These are phyloP conservation scores for Sminthurinus signatus DNA, from an alignment of 1,140 invertebrate species.

Conservation along the genomic window DNA sequence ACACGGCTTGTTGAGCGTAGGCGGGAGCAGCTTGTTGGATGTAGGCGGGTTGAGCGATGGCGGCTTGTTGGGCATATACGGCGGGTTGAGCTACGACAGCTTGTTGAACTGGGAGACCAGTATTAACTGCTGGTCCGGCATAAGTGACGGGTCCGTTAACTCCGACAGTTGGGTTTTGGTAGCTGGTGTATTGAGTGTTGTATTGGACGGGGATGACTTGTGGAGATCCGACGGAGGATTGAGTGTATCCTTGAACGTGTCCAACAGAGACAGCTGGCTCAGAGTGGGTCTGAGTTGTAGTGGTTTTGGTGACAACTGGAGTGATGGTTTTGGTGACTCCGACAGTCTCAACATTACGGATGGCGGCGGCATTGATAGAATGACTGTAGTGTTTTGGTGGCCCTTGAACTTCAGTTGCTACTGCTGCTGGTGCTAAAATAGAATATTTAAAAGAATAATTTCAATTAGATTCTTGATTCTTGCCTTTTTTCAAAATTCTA, in stretches of 20 bases:
- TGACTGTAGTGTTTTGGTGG: conserved; percentile 25
- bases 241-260: conserved; percentile 39
- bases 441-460: not conserved
- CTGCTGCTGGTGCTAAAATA: not conserved
- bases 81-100: too few species aligned
- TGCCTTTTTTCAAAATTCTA: too few species aligned
- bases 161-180: conserved; percentile 36
- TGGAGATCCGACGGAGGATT: conserved; percentile 20
- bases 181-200: conserved; percentile 36
- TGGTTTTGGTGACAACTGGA: conserved; percentile 39
- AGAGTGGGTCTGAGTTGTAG: conserved; percentile 32
- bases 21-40: not conserved
- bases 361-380: conserved; percentile 37
- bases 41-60: not conserved
- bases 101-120: not conserved
- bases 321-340: conserved; percentile 41
- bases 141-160: conserved; percentile 33
- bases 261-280: conserved; percentile 37
- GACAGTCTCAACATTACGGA: conserved; percentile 38
- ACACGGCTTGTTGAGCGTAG: not conserved
- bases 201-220: conserved; percentile 34
- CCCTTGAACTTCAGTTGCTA: not conserved
- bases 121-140: conserved; percentile 12
- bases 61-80: too few species aligned
- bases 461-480: too few species aligned